Evolutionary conservation across 2,888 invertebrate species (phyloP).

Genomic region (Polymixis lichenea): DNA sequence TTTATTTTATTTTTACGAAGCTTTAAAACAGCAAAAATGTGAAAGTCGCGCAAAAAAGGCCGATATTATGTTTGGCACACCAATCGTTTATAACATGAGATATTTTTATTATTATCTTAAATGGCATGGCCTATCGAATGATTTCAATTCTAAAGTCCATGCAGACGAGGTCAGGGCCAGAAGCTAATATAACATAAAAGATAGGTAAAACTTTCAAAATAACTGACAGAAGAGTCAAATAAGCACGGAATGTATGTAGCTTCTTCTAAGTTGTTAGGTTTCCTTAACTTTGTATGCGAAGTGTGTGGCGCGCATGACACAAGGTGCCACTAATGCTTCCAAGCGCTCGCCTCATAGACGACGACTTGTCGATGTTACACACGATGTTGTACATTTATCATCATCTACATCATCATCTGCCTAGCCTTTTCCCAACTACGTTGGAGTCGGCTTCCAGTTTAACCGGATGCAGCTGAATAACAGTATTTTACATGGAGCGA

Average conservation of each 20-base stretch:
- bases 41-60: not conserved
- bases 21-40: not conserved
- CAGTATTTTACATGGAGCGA: no score
- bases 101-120: not conserved
- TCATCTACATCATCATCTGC: no score
- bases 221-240: not conserved
- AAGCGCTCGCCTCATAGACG: slow-evolving; percentile 23
- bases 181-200: not conserved
- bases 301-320: slow-evolving; percentile 26
- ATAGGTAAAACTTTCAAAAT: not conserved
- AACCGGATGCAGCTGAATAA: no score
- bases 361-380: slow-evolving; percentile 29
- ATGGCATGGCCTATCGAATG: not conserved
- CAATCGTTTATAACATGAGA: not conserved
- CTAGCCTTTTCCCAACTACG: no score
- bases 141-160: not conserved
- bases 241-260: slow-evolving; percentile 1
- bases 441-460: no score
- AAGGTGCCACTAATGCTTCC: slow-evolving; percentile 27
- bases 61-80: not conserved
- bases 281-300: slow-evolving; percentile 16
- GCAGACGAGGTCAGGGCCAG: not conserved
- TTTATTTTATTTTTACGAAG: not conserved
- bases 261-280: no score
- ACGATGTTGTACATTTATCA: no score